Percentiles rank a stretch among this genome's conserved stretches.
Evolutionary conservation across 2,113 vertebrate species (phyloP).

Genomic region (Lycocorax pyrrhopterus): DNA sequence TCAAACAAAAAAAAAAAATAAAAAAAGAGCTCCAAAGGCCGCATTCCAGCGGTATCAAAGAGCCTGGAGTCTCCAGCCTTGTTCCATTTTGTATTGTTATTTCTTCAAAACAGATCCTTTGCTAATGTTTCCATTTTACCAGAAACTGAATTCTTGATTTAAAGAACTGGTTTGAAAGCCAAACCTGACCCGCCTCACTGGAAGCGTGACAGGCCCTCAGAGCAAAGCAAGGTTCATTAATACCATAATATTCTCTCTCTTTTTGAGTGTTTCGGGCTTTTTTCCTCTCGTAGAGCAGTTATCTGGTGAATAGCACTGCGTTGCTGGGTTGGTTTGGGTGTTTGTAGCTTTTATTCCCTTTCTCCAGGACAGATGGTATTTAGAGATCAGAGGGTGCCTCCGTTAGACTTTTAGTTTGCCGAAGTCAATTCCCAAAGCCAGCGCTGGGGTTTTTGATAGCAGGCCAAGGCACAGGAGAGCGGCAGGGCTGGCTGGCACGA

Average conservation of each 20-base stretch:
- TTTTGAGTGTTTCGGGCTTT: background rate
- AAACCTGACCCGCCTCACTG: background rate
- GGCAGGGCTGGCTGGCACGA: background rate
- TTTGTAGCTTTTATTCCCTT: background rate
- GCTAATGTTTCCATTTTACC: constrained; percentile 10
- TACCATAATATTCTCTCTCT: background rate
- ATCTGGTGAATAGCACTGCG: background rate
- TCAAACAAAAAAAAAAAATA: background rate
- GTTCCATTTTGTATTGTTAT: background rate
- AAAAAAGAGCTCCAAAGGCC: background rate
- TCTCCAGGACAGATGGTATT: constrained; percentile 22
- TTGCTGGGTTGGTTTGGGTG: background rate
- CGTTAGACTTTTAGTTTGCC: background rate
- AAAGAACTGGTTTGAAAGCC: constrained; percentile 23
- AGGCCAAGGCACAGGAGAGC: background rate
- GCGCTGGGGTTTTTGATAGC: background rate
- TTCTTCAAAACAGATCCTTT: constrained; percentile 8
- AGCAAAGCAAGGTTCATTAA: constrained; percentile 18
- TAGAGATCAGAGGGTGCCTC: background rate
- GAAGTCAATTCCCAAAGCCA: background rate
- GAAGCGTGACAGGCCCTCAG: background rate
- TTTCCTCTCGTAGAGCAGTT: background rate
- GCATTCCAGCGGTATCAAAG: background rate
- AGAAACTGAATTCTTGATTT: background rate
- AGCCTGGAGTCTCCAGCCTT: background rate